phyloP scores from a whole-genome alignment of 2,113 vertebrate genomes.

The Willisornis vidua region DNA sequence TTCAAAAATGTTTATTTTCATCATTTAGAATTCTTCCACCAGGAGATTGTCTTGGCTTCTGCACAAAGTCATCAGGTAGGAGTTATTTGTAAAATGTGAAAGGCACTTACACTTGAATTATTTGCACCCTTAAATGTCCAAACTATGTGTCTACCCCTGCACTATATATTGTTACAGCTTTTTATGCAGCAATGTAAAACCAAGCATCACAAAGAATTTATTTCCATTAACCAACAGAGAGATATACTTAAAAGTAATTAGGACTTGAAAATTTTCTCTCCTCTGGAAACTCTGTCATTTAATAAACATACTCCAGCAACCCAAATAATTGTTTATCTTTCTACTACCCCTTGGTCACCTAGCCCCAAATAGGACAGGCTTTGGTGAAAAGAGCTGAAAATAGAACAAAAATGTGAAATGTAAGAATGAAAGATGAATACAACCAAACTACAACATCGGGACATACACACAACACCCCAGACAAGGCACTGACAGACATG shows the following conservation, averaged over 20 bases:
- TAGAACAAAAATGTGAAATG: not conserved
- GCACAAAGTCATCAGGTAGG: not conserved
- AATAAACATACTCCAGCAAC: not conserved
- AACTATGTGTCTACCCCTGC: not conserved
- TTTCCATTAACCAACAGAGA: not conserved
- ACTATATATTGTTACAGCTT: not conserved
- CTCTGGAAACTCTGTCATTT: not conserved
- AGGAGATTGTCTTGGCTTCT: not conserved
- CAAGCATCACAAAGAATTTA: not conserved
- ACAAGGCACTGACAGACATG: not conserved
- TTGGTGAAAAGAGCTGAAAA: not conserved
- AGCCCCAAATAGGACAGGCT: not conserved
- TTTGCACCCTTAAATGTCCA: not conserved
- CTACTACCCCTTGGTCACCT: not conserved
- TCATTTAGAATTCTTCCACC: not conserved
- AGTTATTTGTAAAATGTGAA: not conserved
- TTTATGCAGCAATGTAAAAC: not conserved
- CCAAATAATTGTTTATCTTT: not conserved
- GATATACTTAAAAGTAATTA: not conserved
- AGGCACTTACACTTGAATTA: not conserved
- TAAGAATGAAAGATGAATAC: not conserved
- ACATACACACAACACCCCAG: not conserved
- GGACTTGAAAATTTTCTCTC: not conserved
- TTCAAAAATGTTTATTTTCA: not conserved
- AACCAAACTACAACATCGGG: not conserved